Base-by-base conservation (phyloP, 2,888 invertebrate genomes). In the Cheilosia vernalis region DNA sequence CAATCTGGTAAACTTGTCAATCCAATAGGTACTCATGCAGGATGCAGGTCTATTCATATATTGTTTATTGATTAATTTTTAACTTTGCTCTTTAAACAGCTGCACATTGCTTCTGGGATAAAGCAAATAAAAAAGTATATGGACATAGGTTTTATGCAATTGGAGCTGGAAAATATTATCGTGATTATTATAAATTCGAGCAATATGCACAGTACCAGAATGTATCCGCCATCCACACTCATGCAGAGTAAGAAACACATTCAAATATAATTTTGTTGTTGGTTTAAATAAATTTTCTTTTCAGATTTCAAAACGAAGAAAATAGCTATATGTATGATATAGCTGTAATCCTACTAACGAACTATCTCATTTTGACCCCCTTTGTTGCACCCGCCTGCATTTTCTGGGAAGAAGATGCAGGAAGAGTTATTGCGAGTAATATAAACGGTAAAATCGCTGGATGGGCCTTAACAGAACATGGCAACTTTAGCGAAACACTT, bases 301-400 rank as follows among this genome's bases (percentile, higher is more conserved):
- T 1, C 24, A 87, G 87, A 0, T 88, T 86, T 40, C 33, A 56
- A 1, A 90, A 89, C 5, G 84, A 76, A 4, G 7, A 69, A 1
- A 87, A 87, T 10, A 84, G 87, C 7, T 91, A 88, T 63, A 70
- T 73, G n/a, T 85, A 83, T 9, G 92, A 92, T 85, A 89, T 92
- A 47, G 92, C 92, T 1, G 69, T 92, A 3, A 40, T 92, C 4
- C 86, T 90, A 9, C 76, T 92, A 27, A 87, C 88, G 49, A 87
- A 87, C 10, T 70, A 81, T 7, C 89, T 92, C 15, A 70, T 58
- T 10, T 88, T 90, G 33, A 89, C 90, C 0, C 80, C 87, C 21
- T 88, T 89, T 30, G 90, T 92, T n/a, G 90, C 90, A 66, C 91
- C 92, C 6, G 90, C 92, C 7, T 92, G 92, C 79, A 85, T 90